Conservation (phyloP, 2,797 vertebrate species). For the Pseudomugil tenellus region DNA sequence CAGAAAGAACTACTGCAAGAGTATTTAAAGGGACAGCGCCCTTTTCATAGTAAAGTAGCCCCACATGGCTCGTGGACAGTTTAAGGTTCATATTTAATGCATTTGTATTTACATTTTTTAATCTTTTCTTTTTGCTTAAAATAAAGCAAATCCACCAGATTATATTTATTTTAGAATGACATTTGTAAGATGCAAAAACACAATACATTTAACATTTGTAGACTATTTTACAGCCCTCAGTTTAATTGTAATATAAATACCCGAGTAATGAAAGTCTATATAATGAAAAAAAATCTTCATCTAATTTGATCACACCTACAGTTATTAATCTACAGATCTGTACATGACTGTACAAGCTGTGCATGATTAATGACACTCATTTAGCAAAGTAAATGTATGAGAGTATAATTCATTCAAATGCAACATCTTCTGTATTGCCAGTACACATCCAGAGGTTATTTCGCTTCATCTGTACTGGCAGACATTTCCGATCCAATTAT, state of each 20-base stretch:
- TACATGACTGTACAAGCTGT: not conserved
- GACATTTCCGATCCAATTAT: slow-evolving; percentile 56
- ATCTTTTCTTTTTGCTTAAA: too few relatives aligned
- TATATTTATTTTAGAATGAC: not conserved
- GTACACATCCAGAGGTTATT: slow-evolving; percentile 28
- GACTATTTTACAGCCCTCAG: not conserved
- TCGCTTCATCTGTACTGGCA: slow-evolving; percentile 20
- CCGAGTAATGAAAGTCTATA: slow-evolving; percentile 2
- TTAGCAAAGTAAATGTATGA: slow-evolving; percentile 6
- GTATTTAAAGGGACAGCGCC: slow-evolving; percentile 81
- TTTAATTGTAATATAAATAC: slow-evolving; percentile 11
- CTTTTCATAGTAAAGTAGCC: slow-evolving; percentile 21
- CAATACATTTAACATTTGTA: slow-evolving; percentile 1
- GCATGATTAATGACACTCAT: not conserved
- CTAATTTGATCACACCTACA: not conserved
- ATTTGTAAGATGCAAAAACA: not conserved
- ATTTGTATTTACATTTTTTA: not conserved
- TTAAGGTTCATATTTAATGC: not conserved
- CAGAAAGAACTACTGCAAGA: slow-evolving; percentile 75
- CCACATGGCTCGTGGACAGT: not conserved
- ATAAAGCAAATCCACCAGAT: too few relatives aligned
- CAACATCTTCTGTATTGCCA: slow-evolving; percentile 34
- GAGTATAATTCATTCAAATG: slow-evolving; percentile 34
- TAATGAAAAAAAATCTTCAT: too few relatives aligned
- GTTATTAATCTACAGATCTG: not conserved